Evolutionary conservation across 1,140 invertebrate species (phyloP).

Genomic region (Penaeus vannamei): DNA sequence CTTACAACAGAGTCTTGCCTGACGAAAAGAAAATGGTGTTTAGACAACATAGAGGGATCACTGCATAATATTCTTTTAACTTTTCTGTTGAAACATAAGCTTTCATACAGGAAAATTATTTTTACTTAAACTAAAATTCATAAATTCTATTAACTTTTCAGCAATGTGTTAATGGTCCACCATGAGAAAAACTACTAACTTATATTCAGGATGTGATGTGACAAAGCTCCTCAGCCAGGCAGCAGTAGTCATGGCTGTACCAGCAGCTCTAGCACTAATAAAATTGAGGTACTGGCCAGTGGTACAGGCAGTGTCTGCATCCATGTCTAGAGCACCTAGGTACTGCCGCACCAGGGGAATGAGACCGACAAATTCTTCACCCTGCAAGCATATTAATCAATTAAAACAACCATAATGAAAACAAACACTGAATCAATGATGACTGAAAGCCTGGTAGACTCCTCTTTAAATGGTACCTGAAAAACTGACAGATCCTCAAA

Average conservation of each 20-base stretch:
- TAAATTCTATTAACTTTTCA: constrained; percentile 14
- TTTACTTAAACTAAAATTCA: constrained; percentile 3
- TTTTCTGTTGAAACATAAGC: constrained; percentile 15
- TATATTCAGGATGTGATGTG: constrained; percentile 88
- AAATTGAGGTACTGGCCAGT: constrained; percentile 97
- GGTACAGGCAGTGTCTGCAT: constrained; percentile 96
- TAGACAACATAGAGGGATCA: constrained; percentile 22
- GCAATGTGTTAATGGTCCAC: not conserved
- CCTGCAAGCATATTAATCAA: constrained; percentile 73
- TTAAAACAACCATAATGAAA: not conserved
- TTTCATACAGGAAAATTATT: not conserved
- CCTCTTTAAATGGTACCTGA: too few relatives aligned
- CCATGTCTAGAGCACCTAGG: constrained; percentile 92
- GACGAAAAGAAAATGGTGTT: constrained; percentile 69
- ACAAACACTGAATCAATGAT: too few relatives aligned
- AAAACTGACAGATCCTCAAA: too few relatives aligned
- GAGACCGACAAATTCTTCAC: constrained; percentile 92
- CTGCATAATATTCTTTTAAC: constrained; percentile 54
- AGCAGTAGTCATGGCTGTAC: constrained; percentile 88
- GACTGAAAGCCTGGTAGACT: too few relatives aligned
- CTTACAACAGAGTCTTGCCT: constrained; percentile 91
- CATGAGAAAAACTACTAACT: constrained; percentile 68
- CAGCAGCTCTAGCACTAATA: constrained; percentile 90
- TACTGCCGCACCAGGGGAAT: constrained; percentile 95
- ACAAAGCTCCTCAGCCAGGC: constrained; percentile 95